These are phyloP conservation scores for Sebastes vulpes DNA, from an alignment of 2,797 vertebrate species.

Conservation along the genomic window DNA sequence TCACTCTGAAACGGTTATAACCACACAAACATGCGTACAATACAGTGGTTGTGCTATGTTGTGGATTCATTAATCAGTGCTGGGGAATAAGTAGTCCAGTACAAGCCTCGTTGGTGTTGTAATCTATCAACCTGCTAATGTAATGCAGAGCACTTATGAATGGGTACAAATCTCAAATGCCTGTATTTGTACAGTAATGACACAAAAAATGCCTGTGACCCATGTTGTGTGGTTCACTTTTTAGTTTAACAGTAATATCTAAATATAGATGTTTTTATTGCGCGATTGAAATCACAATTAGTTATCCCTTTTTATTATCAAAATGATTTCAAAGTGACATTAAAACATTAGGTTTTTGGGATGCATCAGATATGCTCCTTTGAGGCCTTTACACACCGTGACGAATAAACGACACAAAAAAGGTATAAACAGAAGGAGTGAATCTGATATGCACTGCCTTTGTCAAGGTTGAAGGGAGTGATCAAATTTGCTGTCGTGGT, in stretches of 20 bases:
- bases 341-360: neutral
- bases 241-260: neutral
- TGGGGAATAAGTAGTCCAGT: constrained; percentile 30
- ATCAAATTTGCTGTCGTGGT: no score
- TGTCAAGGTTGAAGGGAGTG: no score
- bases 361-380: neutral
- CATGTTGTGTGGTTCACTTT: neutral
- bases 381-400: no score
- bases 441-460: no score
- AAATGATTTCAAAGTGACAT: neutral
- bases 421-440: no score
- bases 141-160: constrained; percentile 6
- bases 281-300: neutral
- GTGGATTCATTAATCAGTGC: constrained; percentile 57
- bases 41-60: constrained; percentile 10
- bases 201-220: constrained; percentile 3
- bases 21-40: constrained; percentile 59
- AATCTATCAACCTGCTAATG: constrained; percentile 48
- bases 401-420: no score
- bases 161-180: neutral
- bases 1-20: constrained; percentile 63
- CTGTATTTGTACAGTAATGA: neutral
- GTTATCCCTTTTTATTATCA: neutral
- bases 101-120: constrained; percentile 11
- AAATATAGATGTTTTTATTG: neutral